phyloP scores from a whole-genome alignment of 2,797 vertebrate genomes.

The Eidolon dupreanum region DNA sequence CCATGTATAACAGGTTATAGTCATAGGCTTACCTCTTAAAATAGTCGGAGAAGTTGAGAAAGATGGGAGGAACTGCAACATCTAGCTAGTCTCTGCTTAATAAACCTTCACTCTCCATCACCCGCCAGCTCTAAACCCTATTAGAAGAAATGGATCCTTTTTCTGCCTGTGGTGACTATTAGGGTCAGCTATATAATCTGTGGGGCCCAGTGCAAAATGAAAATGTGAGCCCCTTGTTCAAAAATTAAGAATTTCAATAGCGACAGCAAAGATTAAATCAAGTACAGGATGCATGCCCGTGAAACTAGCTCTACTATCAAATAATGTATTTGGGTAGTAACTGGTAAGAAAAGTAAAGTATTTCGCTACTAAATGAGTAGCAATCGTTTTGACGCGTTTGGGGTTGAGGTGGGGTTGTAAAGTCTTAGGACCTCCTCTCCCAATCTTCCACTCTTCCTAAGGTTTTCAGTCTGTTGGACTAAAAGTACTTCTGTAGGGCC shows the following conservation, averaged over 20 bases:
- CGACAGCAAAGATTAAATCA: neutral
- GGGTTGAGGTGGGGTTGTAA: neutral
- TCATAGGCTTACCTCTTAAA: conserved; percentile 1
- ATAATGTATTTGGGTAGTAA: neutral
- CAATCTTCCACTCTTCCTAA: neutral
- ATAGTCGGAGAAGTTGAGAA: neutral
- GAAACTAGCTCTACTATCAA: neutral
- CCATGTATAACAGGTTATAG: neutral
- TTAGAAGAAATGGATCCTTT: neutral
- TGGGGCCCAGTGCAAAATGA: neutral
- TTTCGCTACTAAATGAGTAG: neutral
- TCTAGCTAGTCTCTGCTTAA: neutral
- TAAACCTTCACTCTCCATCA: conserved; percentile 11
- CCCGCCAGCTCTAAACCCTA: neutral
- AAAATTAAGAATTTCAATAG: conserved; percentile 6
- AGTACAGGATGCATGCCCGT: neutral
- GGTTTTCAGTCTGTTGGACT: conserved; percentile 26
- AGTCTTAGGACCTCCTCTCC: neutral
- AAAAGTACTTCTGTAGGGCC: neutral
- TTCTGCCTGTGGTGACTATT: neutral
- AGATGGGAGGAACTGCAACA: neutral
- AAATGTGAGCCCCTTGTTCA: neutral
- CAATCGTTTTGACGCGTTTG: neutral
- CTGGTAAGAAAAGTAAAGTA: conserved; percentile 5
- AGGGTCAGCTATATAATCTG: neutral